Evolutionary conservation across 2,113 vertebrate species (phyloP).

Genomic region (Lota lota): DNA sequence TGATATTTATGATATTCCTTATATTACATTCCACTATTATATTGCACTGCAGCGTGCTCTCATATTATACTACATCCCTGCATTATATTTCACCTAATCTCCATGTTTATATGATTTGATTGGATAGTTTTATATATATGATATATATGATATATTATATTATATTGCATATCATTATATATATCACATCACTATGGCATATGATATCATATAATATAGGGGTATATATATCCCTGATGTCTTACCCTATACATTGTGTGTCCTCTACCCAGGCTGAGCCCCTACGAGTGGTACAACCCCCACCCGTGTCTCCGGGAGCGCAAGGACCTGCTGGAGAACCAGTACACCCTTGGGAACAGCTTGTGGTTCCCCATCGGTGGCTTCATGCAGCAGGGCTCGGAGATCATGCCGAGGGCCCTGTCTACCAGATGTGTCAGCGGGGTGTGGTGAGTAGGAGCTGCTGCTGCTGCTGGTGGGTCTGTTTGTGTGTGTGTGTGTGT

Average conservation of each 20-base stretch:
- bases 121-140: no score
- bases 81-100: no score
- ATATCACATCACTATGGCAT: slow-evolving; percentile 21
- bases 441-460: slow-evolving; percentile 82
- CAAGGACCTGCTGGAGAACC: slow-evolving; percentile 87
- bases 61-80: background rate
- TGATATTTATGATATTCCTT: no score
- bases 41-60: background rate
- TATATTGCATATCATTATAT: slow-evolving; percentile 1
- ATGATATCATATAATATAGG: background rate
- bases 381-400: slow-evolving; percentile 97
- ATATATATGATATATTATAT: no score
- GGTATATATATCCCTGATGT: no score
- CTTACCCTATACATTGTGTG: background rate
- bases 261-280: slow-evolving; percentile 78
- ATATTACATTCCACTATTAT: no score
- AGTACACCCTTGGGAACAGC: slow-evolving; percentile 93
- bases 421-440: slow-evolving; percentile 93
- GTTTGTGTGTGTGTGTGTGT: slow-evolving; percentile 3
- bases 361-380: slow-evolving; percentile 93
- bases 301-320: slow-evolving; percentile 86
- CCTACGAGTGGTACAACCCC: slow-evolving; percentile 95
- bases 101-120: no score
- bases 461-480: background rate
- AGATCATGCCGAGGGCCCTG: slow-evolving; percentile 90